These are phyloP conservation scores for Hipposideros larvatus DNA, from an alignment of 2,797 vertebrate species.

Conservation along the genomic window DNA sequence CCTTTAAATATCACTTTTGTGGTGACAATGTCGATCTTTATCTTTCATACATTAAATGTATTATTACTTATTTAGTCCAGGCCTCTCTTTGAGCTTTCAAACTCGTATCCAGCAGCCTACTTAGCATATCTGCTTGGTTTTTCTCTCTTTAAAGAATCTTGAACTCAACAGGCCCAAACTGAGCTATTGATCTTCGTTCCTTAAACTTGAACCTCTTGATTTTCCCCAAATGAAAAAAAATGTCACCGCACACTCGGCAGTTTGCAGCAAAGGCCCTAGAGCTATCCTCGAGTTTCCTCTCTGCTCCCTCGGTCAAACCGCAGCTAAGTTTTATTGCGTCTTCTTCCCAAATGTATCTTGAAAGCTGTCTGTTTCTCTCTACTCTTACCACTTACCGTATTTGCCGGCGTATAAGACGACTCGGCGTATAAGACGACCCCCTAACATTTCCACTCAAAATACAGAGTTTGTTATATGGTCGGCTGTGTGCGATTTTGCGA, in stretches of 20 bases:
- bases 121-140: neutral
- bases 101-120: neutral
- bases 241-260: neutral
- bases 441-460: too few relatives aligned
- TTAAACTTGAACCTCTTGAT: neutral
- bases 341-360: neutral
- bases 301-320: neutral
- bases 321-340: neutral
- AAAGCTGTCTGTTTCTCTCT: neutral
- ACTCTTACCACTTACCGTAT: fast-evolving
- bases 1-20: neutral
- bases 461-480: too few relatives aligned
- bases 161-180: neutral
- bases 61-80: neutral
- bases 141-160: neutral
- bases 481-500: too few relatives aligned
- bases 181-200: neutral
- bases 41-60: neutral
- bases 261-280: neutral
- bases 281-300: neutral
- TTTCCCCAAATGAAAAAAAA: neutral
- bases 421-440: too few relatives aligned
- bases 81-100: neutral
- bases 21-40: neutral
- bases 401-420: too few relatives aligned